Conservation (phyloP, 2,797 vertebrate species). For the Anas flavirostris region DNA sequence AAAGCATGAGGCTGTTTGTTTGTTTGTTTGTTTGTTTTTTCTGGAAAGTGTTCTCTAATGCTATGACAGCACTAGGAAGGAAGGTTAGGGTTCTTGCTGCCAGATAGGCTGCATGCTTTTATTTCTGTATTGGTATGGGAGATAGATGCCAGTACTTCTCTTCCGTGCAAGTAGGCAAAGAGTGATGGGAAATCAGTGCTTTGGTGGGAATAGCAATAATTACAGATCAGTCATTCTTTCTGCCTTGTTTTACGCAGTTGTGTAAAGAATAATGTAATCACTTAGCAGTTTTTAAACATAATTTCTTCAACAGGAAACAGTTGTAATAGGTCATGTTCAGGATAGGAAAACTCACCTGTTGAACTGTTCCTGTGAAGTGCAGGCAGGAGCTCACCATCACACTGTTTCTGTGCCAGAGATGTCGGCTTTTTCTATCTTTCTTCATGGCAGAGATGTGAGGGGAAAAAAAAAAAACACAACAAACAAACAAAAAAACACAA, state of each 20-base stretch:
- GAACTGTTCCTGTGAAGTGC: fast-evolving
- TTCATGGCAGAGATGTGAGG: too few species aligned
- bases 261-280: not conserved
- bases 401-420: not conserved
- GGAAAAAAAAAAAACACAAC: too few species aligned
- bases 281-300: fast-evolving
- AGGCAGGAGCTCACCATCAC: not conserved
- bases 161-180: not conserved
- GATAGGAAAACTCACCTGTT: too few species aligned
- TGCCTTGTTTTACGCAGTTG: not conserved
- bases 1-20: not conserved
- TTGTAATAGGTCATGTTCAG: not conserved
- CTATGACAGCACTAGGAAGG: not conserved
- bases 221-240: fast-evolving
- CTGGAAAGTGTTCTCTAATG: not conserved
- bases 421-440: not conserved
- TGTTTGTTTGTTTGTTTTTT: not conserved
- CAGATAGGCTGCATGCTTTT: not conserved
- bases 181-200: not conserved
- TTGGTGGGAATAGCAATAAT: not conserved
- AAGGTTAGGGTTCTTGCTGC: not conserved
- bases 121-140: not conserved
- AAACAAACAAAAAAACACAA: too few species aligned
- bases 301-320: not conserved
- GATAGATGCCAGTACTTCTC: not conserved